Evolutionary conservation across 2,888 invertebrate species (phyloP), one percentile per base, ranked within the genome.

Genomic region (Perizoma flavofasciatum): DNA sequence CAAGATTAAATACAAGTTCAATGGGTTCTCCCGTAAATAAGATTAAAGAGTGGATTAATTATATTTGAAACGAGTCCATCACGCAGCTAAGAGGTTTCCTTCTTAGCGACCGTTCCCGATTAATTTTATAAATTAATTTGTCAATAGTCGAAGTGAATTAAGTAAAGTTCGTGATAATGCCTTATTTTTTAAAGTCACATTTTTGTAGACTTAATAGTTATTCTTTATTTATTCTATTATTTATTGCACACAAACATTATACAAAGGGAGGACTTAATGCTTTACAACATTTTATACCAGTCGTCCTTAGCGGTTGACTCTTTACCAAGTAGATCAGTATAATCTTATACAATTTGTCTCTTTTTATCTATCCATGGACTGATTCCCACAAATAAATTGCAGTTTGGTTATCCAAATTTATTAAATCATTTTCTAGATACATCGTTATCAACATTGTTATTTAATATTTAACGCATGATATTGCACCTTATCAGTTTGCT

Each of bases 11-110:
- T 51, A 47, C 41, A 49, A 49, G 49, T 54, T 51, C 33, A 35
- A 40, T 45, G 22, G n/a, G 22, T 22, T 22, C 22, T 22, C 22
- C 22, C 33, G 59, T 67, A 78, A 71, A 72, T 68, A 60, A 76
- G 74, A 81, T 82, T 80, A 75, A 79, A 78, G 75, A 75, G 67
- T 70, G 75, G 75, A 85, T 83, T 82, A 87, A 86, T 85, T 82
- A 80, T 78, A 81, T 81, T 76, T 80, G 77, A 78, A 78, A 76
- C 61, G 74, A 74, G 59, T 73, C 75, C 73, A 71, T 77, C 75
- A 77, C 80, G 69, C 70, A 71, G 70, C 74, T 79, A 77, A 80
- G 69, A 80, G 77, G 73, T 73, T 72, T 50, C 70, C 74, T 63
- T 71, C 69, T 69, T 72, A 70, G 63, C 69, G 69, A 73, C 71